Conservation (phyloP, 2,113 vertebrate species). For the Crocuta crocuta region DNA sequence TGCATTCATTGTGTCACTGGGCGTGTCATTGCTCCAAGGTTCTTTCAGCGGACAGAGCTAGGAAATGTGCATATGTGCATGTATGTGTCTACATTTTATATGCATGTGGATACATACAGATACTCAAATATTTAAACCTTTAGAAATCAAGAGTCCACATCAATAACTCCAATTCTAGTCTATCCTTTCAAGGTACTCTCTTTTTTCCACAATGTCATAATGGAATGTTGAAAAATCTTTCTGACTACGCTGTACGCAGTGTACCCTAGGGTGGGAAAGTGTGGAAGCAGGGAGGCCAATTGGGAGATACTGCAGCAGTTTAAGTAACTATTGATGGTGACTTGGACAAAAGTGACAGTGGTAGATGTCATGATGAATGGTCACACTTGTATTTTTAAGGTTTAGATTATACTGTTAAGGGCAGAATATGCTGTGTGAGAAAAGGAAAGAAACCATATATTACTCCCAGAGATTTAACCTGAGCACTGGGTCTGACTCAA, state of each 20-base stretch:
- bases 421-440: not conserved
- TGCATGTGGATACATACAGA: not conserved
- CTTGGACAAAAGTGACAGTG: not conserved
- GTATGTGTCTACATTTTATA: not conserved
- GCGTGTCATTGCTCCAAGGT: not conserved
- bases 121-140: not conserved
- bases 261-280: not conserved
- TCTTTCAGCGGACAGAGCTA: not conserved
- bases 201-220: not conserved
- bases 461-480: not conserved
- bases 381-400: not conserved
- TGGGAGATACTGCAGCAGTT: not conserved
- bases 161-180: not conserved
- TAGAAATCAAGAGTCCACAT: not conserved
- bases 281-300: not conserved
- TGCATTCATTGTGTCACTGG: not conserved
- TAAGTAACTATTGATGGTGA: not conserved
- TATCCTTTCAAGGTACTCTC: not conserved
- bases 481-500: not conserved
- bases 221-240: not conserved
- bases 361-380: not conserved
- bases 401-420: not conserved
- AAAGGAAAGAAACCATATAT: not conserved
- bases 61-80: not conserved
- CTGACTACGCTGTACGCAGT: not conserved